A percentile compares a stretch with the other conserved stretches of the same genome.
Evolutionary conservation across 2,888 invertebrate genomes (phyloP).

Genomic region (Leptinotarsa haldemani): DNA sequence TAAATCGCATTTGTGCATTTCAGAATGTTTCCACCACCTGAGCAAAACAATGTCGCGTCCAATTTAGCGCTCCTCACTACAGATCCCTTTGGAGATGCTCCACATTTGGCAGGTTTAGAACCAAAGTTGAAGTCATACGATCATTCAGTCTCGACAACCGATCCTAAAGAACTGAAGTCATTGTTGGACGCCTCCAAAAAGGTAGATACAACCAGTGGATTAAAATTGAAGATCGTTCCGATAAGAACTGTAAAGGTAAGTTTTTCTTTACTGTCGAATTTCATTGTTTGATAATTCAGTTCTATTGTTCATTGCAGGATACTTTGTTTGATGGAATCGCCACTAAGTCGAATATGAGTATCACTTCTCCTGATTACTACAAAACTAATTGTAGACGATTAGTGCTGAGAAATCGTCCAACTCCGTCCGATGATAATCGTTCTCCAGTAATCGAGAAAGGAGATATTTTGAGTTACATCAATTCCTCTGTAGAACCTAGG

Average conservation of each 20-base stretch:
- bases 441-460: conserved; percentile 41
- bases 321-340: conserved; percentile 80
- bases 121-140: conserved; percentile 50
- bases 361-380: conserved; percentile 44
- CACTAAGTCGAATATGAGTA: conserved; percentile 37
- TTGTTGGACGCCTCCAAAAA: conserved; percentile 58
- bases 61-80: conserved; percentile 52
- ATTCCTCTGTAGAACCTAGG: conserved; percentile 38
- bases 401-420: conserved; percentile 46
- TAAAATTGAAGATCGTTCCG: conserved; percentile 54
- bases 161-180: conserved; percentile 59
- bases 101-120: conserved; percentile 57
- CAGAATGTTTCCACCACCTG: conserved; percentile 52
- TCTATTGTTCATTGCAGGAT: conserved; percentile 66
- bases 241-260: conserved; percentile 53
- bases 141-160: conserved; percentile 53
- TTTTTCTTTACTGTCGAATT: conserved; percentile 10
- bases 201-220: conserved; percentile 49
- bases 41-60: conserved; percentile 42
- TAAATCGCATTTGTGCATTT: conserved; percentile 24
- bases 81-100: conserved; percentile 58
- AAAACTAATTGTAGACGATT: conserved; percentile 50
- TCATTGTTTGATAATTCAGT: neutral
- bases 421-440: conserved; percentile 28
- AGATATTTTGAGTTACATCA: conserved; percentile 48